Conservation (phyloP, 1,140 invertebrate species). For the Papilio polytes region DNA sequence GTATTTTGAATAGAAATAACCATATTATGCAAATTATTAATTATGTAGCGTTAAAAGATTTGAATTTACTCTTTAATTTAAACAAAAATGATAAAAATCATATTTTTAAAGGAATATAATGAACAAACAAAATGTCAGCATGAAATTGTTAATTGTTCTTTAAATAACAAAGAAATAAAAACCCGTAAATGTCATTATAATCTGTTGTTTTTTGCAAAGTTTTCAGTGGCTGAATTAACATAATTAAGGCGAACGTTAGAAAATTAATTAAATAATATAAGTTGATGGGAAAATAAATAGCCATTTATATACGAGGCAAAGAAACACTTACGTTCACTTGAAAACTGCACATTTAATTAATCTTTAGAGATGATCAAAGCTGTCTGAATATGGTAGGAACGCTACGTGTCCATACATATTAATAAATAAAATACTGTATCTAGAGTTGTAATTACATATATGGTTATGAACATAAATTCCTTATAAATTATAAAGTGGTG, state of each 20-base stretch:
- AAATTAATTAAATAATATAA: slow-evolving; percentile 67
- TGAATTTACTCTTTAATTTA: background rate
- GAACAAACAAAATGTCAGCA: background rate
- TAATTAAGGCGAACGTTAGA: slow-evolving; percentile 76
- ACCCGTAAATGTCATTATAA: slow-evolving; percentile 58
- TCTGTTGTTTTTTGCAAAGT: slow-evolving; percentile 60
- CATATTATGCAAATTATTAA: slow-evolving; percentile 4
- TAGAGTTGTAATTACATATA: slow-evolving; percentile 4
- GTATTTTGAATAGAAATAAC: slow-evolving; percentile 18
- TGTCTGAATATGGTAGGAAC: slow-evolving; percentile 56
- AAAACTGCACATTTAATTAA: background rate
- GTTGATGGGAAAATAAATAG: slow-evolving; percentile 72
- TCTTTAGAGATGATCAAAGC: slow-evolving; percentile 56
- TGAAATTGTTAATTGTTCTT: background rate
- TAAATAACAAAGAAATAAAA: slow-evolving; percentile 45
- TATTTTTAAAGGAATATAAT: background rate
- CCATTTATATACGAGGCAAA: background rate
- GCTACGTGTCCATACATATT: slow-evolving; percentile 52
- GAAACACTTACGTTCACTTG: background rate
- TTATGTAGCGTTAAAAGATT: slow-evolving; percentile 23
- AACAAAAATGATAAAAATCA: slow-evolving; percentile 6
- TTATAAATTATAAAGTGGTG: slow-evolving; percentile 1
- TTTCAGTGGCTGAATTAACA: slow-evolving; percentile 77
- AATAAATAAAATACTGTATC: slow-evolving; percentile 44
- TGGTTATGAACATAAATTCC: slow-evolving; percentile 23